phyloP scores from a whole-genome alignment of 2,888 invertebrate genomes.

The Phalera bucephala region DNA sequence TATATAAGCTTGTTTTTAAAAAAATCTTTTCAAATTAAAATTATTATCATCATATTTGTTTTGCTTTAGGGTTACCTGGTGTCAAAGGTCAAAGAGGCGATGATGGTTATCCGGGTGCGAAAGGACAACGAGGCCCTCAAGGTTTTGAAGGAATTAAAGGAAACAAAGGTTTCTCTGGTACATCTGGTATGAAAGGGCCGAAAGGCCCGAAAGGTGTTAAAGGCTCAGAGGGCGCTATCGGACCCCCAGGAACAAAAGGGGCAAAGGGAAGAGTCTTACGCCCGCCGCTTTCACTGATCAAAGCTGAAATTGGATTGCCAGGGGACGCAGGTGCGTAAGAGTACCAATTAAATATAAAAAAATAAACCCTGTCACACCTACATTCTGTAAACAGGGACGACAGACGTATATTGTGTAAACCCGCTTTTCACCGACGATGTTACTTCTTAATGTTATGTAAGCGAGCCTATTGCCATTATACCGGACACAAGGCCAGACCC shows the following conservation, averaged over 20 bases:
- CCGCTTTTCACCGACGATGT: no score
- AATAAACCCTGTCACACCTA: no score
- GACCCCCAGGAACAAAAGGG: conserved; percentile 79
- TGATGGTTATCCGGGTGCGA: conserved; percentile 53
- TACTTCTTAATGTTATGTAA: no score
- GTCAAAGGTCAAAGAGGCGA: conserved; percentile 59
- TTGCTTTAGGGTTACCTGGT: conserved; percentile 54
- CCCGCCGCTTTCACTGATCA: conserved; percentile 48
- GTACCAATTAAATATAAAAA: no score
- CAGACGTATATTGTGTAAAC: no score
- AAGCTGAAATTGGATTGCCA: conserved; percentile 75
- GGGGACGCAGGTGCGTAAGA: conserved; percentile 82
- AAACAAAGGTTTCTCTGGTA: conserved; percentile 45
- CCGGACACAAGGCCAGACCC: no score
- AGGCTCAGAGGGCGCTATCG: conserved; percentile 67
- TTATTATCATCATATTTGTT: background rate
- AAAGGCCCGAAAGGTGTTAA: conserved; percentile 70
- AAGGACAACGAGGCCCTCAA: conserved; percentile 54
- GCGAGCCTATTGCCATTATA: no score
- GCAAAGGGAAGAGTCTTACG: conserved; percentile 58
- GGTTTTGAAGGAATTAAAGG: conserved; percentile 59
- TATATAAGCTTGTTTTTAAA: no score
- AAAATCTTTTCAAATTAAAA: no score
- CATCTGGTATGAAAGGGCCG: conserved; percentile 78
- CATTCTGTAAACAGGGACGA: no score